A percentile compares a stretch with the other conserved stretches of the same genome.
Evolutionary conservation across 2,797 vertebrate genomes (phyloP).

Genomic region (Silurus lanzhouensis): DNA sequence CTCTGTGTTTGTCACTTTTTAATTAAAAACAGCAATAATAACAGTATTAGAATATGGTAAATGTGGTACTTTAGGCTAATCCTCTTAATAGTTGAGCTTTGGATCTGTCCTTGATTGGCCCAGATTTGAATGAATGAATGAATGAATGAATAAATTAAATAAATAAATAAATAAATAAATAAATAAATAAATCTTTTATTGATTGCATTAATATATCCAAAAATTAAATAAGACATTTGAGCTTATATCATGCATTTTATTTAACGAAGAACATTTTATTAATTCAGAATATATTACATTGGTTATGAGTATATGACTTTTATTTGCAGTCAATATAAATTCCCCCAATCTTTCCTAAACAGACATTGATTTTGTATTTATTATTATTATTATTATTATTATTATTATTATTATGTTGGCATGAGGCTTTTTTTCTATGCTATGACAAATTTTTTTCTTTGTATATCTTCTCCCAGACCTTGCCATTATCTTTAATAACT

Average conservation of each 20-base stretch:
- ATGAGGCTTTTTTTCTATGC: not conserved
- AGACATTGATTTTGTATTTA: not conserved
- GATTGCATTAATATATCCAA: too few species aligned
- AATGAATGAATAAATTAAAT: too few species aligned
- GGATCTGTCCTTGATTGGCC: conserved; percentile 24
- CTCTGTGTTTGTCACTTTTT: conserved; percentile 39
- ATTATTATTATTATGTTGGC: not conserved
- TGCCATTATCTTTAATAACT: not conserved
- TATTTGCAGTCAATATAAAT: not conserved
- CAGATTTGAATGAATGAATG: not conserved
- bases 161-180: too few species aligned
- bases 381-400: not conserved
- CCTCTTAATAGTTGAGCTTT: conserved; percentile 37
- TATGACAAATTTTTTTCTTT: not conserved
- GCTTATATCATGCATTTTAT: too few species aligned
- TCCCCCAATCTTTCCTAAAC: too few species aligned
- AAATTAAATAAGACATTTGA: too few species aligned
- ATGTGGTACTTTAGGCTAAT: conserved; percentile 24
- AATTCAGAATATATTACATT: not conserved
- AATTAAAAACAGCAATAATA: conserved; percentile 43
- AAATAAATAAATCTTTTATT: too few species aligned
- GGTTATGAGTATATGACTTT: not conserved
- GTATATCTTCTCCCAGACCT: not conserved
- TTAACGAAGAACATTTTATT: not conserved
- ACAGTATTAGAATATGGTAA: conserved; percentile 18